Evolutionary conservation across 2,888 invertebrate species (phyloP).

Genomic region (Rutpela maculata): DNA sequence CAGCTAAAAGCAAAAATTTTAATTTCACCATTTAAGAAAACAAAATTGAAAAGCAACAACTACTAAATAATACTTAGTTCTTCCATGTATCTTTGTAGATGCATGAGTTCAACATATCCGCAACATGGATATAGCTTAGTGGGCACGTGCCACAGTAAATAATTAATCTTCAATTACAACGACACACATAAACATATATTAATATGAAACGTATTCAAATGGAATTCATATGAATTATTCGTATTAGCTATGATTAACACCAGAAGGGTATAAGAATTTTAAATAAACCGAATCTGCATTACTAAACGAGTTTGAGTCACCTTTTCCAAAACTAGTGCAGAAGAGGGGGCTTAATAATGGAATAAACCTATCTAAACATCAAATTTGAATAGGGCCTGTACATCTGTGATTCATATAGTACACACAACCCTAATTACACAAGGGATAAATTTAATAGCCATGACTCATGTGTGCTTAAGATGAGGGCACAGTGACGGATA

Average conservation of each 20-base stretch:
- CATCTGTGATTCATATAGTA: constrained; percentile 52
- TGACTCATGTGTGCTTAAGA: constrained; percentile 49
- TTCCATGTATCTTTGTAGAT: no score
- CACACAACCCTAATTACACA: constrained; percentile 48
- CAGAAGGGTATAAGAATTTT: constrained; percentile 59
- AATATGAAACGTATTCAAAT: constrained; percentile 48
- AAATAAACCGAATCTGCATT: constrained; percentile 51
- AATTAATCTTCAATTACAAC: constrained; percentile 13
- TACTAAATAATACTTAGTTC: no score
- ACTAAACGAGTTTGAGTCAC: constrained; percentile 50
- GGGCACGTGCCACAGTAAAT: constrained; percentile 9
- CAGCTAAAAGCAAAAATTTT: neutral
- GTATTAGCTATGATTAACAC: constrained; percentile 51
- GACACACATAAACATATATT: constrained; percentile 31
- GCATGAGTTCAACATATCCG: no score
- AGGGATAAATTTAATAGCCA: constrained; percentile 54
- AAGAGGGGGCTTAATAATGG: constrained; percentile 23
- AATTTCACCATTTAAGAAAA: neutral
- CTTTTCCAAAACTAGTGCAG: constrained; percentile 30
- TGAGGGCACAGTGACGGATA: constrained; percentile 36
- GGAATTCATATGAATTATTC: constrained; percentile 50
- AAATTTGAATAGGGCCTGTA: constrained; percentile 51
- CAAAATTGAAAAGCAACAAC: neutral
- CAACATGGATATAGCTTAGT: no score
- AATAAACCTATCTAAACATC: constrained; percentile 50